phyloP scores from a whole-genome alignment of 2,888 invertebrate genomes.

The Tyria jacobaeae region DNA sequence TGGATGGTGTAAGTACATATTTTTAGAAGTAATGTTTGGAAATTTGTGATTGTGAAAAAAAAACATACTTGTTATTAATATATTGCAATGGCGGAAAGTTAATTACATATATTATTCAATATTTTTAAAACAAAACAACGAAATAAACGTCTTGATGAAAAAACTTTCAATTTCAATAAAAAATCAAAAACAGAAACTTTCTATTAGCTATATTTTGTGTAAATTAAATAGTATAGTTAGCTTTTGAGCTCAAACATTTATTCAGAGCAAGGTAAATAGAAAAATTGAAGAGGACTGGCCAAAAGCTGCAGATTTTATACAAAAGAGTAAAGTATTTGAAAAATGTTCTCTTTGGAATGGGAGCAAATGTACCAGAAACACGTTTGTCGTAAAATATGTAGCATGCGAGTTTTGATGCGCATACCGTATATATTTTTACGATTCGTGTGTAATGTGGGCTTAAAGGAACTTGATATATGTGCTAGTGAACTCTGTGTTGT shows the following conservation, averaged over 20 bases:
- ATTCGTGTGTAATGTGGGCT: not conserved
- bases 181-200: not conserved
- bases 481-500: not conserved
- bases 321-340: not conserved
- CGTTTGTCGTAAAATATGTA: constrained; percentile 1
- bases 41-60: too few relatives aligned
- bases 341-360: constrained; percentile 3
- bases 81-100: too few relatives aligned
- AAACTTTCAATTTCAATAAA: not conserved
- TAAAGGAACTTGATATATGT: constrained; percentile 1
- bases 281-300: not conserved
- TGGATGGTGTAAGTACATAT: too few relatives aligned
- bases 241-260: not conserved
- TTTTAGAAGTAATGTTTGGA: too few relatives aligned
- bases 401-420: not conserved
- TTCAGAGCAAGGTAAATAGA: not conserved
- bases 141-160: too few relatives aligned
- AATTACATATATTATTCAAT: too few relatives aligned
- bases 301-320: not conserved
- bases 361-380: not conserved
- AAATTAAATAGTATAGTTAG: not conserved
- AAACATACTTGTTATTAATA: too few relatives aligned
- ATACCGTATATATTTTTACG: not conserved
- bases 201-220: not conserved
- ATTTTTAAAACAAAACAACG: too few relatives aligned